Percentiles rank a stretch among this genome's conserved stretches.
Evolutionary conservation across 2,113 vertebrate genomes (phyloP).

Genomic region (Bubo blakistoni): DNA sequence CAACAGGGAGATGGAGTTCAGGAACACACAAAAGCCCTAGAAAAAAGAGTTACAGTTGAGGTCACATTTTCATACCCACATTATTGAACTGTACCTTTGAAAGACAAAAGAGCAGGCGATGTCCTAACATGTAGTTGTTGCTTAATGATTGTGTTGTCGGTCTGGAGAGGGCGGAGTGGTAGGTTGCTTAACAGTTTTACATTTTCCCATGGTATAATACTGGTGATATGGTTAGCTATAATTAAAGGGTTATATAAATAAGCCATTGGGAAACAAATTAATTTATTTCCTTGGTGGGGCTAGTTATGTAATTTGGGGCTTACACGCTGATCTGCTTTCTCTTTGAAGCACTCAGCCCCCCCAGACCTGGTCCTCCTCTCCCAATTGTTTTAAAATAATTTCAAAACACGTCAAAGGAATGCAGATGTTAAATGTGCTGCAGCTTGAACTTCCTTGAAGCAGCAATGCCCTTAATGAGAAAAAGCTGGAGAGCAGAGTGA

Average conservation of each 20-base stretch:
- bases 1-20: not conserved
- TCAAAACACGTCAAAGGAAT: slow-evolving; percentile 41
- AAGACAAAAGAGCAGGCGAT: slow-evolving; percentile 66
- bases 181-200: slow-evolving; percentile 73
- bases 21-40: slow-evolving; percentile 32
- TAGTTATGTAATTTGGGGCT: slow-evolving; percentile 42
- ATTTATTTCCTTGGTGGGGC: slow-evolving; percentile 60
- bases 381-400: slow-evolving; percentile 33
- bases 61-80: slow-evolving; percentile 32
- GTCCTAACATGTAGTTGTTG: slow-evolving; percentile 73
- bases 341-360: not conserved
- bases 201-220: slow-evolving; percentile 78
- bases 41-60: slow-evolving; percentile 36
- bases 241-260: slow-evolving; percentile 81
- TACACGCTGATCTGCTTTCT: not conserved
- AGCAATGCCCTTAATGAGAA: slow-evolving; percentile 48
- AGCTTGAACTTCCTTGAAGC: slow-evolving; percentile 30
- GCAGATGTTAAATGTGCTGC: slow-evolving; percentile 22
- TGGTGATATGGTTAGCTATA: slow-evolving; percentile 72
- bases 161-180: slow-evolving; percentile 71
- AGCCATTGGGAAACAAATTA: slow-evolving; percentile 74
- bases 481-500: slow-evolving; percentile 43
- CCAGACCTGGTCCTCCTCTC: not conserved
- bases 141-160: slow-evolving; percentile 69
- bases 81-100: slow-evolving; percentile 48